Conservation (phyloP, 2,113 vertebrate genomes). For the Callorhinus ursinus region DNA sequence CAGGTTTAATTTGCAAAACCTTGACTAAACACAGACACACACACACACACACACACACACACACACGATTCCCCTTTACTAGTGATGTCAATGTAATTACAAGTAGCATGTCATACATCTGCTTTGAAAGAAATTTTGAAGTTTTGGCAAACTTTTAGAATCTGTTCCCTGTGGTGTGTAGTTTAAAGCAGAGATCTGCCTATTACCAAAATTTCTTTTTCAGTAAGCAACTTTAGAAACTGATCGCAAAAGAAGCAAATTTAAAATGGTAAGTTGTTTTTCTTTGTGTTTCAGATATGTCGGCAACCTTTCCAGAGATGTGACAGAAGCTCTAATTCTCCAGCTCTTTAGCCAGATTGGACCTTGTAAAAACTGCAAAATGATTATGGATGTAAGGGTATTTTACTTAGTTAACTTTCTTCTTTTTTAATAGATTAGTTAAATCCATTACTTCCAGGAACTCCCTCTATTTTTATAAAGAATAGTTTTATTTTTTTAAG, state of each 20-base stretch:
- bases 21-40: neutral
- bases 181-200: neutral
- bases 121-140: conserved; percentile 28
- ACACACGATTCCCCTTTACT: neutral
- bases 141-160: neutral
- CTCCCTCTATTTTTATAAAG: neutral
- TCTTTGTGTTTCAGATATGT: conserved; percentile 92
- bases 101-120: neutral
- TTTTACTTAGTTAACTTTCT: conserved; percentile 44
- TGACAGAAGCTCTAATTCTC: conserved; percentile 97
- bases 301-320: conserved; percentile 98
- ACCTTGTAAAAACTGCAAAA: conserved; percentile 99
- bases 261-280: conserved; percentile 55
- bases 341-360: conserved; percentile 99
- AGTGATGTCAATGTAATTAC: conserved; percentile 20
- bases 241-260: neutral
- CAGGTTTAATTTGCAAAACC: neutral
- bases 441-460: conserved; percentile 12
- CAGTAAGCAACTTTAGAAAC: conserved; percentile 44
- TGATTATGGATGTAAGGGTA: conserved; percentile 98
- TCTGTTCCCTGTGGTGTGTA: neutral
- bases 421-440: neutral
- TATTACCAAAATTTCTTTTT: neutral
- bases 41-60: neutral
- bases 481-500: neutral